Conservation (phyloP, 2,888 invertebrate genomes). For the Pinctada fucata region DNA sequence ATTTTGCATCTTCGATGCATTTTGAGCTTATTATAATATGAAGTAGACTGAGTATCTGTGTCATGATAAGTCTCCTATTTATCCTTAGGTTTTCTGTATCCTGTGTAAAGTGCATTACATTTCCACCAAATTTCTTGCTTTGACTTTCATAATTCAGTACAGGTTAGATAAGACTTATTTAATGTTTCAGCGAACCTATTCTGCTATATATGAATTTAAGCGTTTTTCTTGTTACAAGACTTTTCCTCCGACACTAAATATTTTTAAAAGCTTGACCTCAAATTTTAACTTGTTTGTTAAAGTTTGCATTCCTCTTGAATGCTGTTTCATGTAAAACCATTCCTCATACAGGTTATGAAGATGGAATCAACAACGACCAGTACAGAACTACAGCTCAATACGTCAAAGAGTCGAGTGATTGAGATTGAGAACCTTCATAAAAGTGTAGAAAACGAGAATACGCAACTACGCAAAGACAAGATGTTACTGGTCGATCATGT, state of each 20-base stretch:
- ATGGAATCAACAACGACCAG: constrained; percentile 53
- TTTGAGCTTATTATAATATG: too few relatives aligned
- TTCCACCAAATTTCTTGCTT: not conserved
- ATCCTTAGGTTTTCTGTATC: not conserved
- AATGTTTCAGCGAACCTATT: too few relatives aligned
- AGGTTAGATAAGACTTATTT: not conserved
- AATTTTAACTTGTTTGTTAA: too few relatives aligned
- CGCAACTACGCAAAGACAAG: constrained; percentile 73
- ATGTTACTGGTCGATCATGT: constrained; percentile 73
- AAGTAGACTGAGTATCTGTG: not conserved
- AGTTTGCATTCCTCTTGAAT: too few relatives aligned
- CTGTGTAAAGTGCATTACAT: too few relatives aligned
- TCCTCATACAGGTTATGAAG: constrained; percentile 48
- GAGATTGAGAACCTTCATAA: constrained; percentile 65
- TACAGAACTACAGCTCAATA: constrained; percentile 63
- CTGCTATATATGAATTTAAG: too few relatives aligned
- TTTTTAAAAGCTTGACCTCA: too few relatives aligned
- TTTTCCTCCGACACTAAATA: too few relatives aligned
- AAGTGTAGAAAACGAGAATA: constrained; percentile 64
- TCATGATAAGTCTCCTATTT: not conserved
- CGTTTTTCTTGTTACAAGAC: too few relatives aligned
- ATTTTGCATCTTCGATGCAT: too few relatives aligned
- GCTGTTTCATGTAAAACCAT: not conserved
- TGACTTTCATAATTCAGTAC: not conserved
- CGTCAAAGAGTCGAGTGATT: constrained; percentile 60